Conservation (phyloP, 2,113 vertebrate genomes). For the Hemicordylus capensis region DNA sequence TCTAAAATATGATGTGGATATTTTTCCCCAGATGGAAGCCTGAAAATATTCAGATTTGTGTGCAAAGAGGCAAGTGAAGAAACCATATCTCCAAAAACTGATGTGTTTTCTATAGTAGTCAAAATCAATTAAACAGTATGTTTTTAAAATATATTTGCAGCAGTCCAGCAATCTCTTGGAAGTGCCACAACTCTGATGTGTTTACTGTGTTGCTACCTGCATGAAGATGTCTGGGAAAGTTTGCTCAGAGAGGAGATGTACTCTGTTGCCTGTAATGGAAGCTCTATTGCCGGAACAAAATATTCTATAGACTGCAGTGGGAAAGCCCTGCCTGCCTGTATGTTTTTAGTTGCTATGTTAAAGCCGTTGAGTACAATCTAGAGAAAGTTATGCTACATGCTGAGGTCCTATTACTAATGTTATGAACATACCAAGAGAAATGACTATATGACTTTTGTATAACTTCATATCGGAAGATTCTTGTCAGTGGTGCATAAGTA, state of each 20-base stretch:
- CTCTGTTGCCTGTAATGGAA: background rate
- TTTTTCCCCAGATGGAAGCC: conserved; percentile 12
- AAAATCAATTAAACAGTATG: conserved; percentile 21
- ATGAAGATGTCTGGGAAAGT: background rate
- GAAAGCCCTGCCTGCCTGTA: background rate
- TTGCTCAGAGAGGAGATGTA: background rate
- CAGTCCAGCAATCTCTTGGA: background rate
- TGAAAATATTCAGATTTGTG: conserved; percentile 38
- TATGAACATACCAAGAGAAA: too few relatives aligned
- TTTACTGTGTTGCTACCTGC: background rate
- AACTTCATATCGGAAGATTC: too few relatives aligned
- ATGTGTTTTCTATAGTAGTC: conserved; percentile 18
- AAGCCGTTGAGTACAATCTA: too few relatives aligned
- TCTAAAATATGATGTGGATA: conserved; percentile 25
- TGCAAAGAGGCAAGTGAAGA: conserved; percentile 20
- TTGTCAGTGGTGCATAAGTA: too few relatives aligned
- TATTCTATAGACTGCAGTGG: background rate
- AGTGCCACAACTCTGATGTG: background rate
- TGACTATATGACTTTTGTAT: too few relatives aligned
- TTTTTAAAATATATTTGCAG: background rate
- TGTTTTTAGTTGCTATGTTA: too few relatives aligned
- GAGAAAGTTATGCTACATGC: too few relatives aligned
- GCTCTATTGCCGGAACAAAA: background rate
- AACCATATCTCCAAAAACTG: conserved; percentile 28
- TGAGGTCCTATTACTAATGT: too few relatives aligned